These are phyloP conservation scores for Lepetodrilus schrolli DNA, from an alignment of 2,888 invertebrate genomes.

Conservation along the genomic window DNA sequence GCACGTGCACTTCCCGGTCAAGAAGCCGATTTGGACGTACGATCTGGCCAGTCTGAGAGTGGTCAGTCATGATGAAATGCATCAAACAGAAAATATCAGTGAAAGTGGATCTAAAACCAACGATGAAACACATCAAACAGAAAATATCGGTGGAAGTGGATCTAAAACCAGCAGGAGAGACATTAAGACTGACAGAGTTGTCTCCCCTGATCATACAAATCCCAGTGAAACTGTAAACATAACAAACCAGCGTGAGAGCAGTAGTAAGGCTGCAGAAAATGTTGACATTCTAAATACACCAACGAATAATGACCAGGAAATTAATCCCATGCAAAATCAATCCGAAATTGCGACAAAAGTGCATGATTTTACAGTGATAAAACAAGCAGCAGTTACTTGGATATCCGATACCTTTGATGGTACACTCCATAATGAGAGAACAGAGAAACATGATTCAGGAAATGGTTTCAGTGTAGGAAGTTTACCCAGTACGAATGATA, in stretches of 20 bases:
- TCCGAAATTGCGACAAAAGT: too few species aligned
- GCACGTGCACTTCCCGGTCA: not conserved
- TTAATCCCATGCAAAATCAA: too few species aligned
- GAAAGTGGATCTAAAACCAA: not conserved
- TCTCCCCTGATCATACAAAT: not conserved
- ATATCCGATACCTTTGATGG: too few species aligned
- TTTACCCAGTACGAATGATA: slow-evolving; percentile 7
- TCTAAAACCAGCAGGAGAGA: not conserved
- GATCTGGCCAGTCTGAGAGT: not conserved
- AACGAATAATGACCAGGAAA: too few species aligned
- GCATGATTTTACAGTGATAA: too few species aligned
- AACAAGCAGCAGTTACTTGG: too few species aligned
- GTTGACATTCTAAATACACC: too few species aligned
- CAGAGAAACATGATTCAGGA: too few species aligned
- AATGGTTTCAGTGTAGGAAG: not conserved
- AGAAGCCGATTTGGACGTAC: not conserved
- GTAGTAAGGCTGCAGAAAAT: not conserved
- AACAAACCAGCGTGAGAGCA: not conserved
- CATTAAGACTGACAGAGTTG: not conserved
- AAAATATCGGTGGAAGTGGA: not conserved
- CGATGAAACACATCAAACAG: not conserved
- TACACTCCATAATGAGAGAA: too few species aligned
- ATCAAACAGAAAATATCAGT: not conserved
- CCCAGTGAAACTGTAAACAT: not conserved
- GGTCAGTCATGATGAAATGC: not conserved